Conservation (phyloP, 2,888 invertebrate species). For the Scaptomyza cyrtandrae region DNA sequence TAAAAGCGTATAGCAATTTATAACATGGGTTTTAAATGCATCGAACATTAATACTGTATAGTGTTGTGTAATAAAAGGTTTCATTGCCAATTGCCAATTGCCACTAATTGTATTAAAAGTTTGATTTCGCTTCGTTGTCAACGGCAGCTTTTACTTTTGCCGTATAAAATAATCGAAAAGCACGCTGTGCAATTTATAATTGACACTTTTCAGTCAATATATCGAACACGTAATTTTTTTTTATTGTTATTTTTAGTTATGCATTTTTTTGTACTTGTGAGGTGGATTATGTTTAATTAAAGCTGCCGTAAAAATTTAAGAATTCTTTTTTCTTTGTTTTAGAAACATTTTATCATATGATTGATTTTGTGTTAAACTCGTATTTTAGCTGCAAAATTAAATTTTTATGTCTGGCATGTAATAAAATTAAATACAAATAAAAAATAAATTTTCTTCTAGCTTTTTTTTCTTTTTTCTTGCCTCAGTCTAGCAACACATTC, state of each 20-base stretch:
- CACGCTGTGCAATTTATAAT: conserved; percentile 3
- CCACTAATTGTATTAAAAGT: conserved; percentile 61
- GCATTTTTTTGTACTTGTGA: too few relatives aligned
- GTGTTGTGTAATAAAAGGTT: conserved; percentile 13
- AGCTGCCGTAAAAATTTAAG: too few relatives aligned
- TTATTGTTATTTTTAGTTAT: not conserved
- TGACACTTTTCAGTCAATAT: not conserved
- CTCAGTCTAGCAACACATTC: not conserved
- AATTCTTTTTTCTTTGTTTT: too few relatives aligned
- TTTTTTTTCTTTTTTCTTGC: not conserved
- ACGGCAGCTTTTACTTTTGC: conserved; percentile 37
- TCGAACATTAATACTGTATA: not conserved
- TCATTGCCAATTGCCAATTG: conserved; percentile 41
- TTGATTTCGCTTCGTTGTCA: conserved; percentile 22
- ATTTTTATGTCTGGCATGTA: not conserved
- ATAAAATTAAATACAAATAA: conserved; percentile 8
- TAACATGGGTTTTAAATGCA: conserved; percentile 18
- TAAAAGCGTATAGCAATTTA: conserved; percentile 37
- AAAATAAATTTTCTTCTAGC: not conserved
- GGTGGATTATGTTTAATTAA: too few relatives aligned
- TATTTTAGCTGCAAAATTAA: conserved; percentile 7
- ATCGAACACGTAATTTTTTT: not conserved
- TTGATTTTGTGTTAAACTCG: too few relatives aligned
- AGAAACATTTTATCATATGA: too few relatives aligned
- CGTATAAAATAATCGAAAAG: conserved; percentile 43